Evolutionary conservation across 2,797 vertebrate species (phyloP).

Genomic region (Urocyon cinereoargenteus): DNA sequence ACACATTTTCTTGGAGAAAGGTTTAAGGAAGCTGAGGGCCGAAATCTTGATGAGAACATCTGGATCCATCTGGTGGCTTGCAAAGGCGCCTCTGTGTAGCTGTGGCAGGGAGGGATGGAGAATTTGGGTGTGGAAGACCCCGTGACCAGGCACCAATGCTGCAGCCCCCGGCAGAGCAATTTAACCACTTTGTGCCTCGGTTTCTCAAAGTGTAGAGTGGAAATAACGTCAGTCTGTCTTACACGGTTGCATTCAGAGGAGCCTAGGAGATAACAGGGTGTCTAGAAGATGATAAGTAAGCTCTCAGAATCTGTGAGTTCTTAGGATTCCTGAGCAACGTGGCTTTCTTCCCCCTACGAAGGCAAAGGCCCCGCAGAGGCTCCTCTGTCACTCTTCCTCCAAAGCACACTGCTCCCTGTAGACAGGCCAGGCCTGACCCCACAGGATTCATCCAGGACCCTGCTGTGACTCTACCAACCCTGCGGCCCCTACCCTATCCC

Average conservation of each 20-base stretch:
- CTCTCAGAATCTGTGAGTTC: neutral
- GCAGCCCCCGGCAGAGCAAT: neutral
- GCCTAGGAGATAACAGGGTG: too few relatives aligned
- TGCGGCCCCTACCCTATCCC: neutral
- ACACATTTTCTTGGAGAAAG: neutral
- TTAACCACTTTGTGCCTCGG: neutral
- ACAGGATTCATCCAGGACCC: neutral
- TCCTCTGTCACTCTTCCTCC: neutral
- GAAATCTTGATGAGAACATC: neutral
- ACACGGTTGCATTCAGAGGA: neutral
- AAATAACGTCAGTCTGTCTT: neutral
- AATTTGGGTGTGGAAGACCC: neutral
- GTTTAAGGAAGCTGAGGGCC: neutral
- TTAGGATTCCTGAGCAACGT: neutral
- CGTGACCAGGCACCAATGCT: accelerated
- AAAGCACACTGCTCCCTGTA: neutral
- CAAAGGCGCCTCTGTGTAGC: neutral
- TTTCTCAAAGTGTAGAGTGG: neutral
- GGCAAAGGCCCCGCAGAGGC: neutral
- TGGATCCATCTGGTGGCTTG: neutral
- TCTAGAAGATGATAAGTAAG: too few relatives aligned
- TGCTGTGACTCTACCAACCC: neutral
- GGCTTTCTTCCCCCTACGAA: neutral
- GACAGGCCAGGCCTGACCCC: accelerated
- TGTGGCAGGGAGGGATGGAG: too few relatives aligned